Percentiles rank a stretch among this genome's conserved stretches.
Conservation (phyloP, 2,113 vertebrate genomes). For the Pseudorasbora parva region DNA sequence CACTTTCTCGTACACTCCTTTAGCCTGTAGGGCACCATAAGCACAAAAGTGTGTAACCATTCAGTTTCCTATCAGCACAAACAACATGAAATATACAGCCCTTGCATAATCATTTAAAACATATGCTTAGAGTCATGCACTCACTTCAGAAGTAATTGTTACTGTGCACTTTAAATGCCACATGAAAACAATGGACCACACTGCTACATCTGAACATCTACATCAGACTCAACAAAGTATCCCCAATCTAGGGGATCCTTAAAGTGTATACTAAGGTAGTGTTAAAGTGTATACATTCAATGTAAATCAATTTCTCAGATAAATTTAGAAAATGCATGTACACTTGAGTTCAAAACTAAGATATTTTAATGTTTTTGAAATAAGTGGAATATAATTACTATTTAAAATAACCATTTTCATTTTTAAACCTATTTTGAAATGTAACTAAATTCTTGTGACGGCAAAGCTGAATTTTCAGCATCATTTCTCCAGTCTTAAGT, state of each 20-base stretch:
- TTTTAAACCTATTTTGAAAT: too few species aligned
- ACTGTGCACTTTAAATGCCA: constrained; percentile 11
- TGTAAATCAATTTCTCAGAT: not conserved
- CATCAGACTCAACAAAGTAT: too few species aligned
- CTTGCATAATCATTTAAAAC: not conserved
- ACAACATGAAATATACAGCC: constrained; percentile 5
- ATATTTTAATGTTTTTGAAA: not conserved
- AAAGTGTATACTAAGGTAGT: too few species aligned
- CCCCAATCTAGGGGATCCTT: too few species aligned
- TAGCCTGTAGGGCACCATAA: constrained; percentile 75
- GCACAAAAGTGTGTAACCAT: constrained; percentile 7
- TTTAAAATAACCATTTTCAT: not conserved
- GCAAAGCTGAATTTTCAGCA: not conserved
- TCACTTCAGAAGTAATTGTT: not conserved
- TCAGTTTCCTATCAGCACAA: not conserved
- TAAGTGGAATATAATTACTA: too few species aligned
- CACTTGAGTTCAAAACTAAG: not conserved
- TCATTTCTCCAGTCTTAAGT: not conserved
- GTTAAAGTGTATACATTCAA: not conserved
- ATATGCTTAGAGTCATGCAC: not conserved
- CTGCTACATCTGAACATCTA: not conserved
- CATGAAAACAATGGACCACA: not conserved
- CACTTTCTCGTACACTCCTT: constrained; percentile 95
- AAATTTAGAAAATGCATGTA: not conserved
- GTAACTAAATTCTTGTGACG: not conserved